phyloP scores from a whole-genome alignment of 2,797 vertebrate genomes.

The Phoeniculus purpureus region DNA sequence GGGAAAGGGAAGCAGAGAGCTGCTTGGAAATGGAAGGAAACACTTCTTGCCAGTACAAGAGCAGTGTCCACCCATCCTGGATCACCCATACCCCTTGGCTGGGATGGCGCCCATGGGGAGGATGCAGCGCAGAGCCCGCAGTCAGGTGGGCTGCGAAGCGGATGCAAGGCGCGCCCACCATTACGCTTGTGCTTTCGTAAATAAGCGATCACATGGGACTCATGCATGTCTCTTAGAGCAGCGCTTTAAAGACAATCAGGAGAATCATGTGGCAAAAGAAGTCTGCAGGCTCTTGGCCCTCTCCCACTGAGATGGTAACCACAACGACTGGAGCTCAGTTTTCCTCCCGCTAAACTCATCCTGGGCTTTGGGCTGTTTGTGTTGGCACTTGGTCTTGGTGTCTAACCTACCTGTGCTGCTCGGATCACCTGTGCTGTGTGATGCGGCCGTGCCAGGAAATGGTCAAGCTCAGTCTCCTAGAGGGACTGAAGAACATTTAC shows the following conservation, averaged over 20 bases:
- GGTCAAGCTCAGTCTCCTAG: background rate
- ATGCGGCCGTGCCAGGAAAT: background rate
- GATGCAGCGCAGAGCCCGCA: background rate
- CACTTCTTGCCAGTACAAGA: accelerated
- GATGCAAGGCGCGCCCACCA: constrained; percentile 14
- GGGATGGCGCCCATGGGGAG: background rate
- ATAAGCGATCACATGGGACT: constrained; percentile 72
- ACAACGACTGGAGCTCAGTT: constrained; percentile 10
- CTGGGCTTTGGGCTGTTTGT: background rate
- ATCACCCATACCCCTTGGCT: background rate
- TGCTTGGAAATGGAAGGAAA: background rate
- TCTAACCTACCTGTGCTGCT: background rate
- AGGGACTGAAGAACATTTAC: background rate
- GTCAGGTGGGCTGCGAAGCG: constrained; percentile 21
- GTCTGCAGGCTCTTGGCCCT: constrained; percentile 31
- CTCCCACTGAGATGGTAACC: background rate
- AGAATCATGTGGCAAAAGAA: constrained; percentile 75
- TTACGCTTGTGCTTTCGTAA: constrained; percentile 65
- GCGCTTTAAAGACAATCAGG: constrained; percentile 65
- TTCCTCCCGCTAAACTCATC: background rate
- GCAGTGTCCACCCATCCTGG: background rate
- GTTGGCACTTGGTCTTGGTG: background rate
- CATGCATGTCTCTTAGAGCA: background rate
- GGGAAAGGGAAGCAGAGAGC: background rate
- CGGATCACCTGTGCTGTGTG: background rate